These are phyloP conservation scores for Catamblyrhynchus diadema DNA, from an alignment of 2,797 vertebrate species.

Conservation along the genomic window DNA sequence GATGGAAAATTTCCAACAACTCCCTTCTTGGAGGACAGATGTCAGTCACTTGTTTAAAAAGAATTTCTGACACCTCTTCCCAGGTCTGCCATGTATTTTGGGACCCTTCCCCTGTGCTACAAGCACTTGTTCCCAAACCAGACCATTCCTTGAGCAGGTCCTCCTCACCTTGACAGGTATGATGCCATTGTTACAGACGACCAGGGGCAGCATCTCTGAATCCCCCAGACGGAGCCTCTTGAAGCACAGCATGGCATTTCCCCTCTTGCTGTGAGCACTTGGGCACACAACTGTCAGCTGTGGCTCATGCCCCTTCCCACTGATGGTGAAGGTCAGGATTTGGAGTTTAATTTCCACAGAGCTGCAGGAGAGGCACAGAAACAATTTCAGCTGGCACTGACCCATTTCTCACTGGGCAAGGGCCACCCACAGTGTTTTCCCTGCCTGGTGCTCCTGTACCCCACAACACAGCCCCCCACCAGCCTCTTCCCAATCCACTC, in stretches of 20 bases:
- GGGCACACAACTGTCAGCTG: conserved; percentile 79
- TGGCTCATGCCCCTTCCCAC: too few species aligned
- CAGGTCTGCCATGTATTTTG: neutral
- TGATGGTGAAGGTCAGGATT: too few species aligned
- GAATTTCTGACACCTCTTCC: neutral
- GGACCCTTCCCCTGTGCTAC: neutral
- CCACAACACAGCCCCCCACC: neutral
- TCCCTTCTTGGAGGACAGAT: neutral
- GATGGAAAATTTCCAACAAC: neutral
- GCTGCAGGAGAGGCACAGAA: too few species aligned
- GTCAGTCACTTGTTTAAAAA: neutral
- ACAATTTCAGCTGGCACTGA: too few species aligned
- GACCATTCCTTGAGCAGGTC: neutral
- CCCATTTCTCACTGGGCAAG: conserved; percentile 5
- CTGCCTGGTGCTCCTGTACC: neutral
- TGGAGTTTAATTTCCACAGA: too few species aligned
- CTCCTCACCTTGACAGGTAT: conserved; percentile 76
- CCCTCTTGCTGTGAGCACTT: conserved; percentile 61
- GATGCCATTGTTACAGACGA: conserved; percentile 81
- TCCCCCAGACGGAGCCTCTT: conserved; percentile 75
- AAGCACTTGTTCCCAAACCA: neutral
- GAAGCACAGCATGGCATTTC: conserved; percentile 82
- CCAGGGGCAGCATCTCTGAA: conserved; percentile 73
- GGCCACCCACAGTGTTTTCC: neutral
- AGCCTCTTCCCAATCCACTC: too few species aligned